Percentiles rank a stretch among this genome's conserved stretches.
These are phyloP conservation scores for Helobdella robusta DNA, from an alignment of 2,888 invertebrate species.

Conservation along the genomic window DNA sequence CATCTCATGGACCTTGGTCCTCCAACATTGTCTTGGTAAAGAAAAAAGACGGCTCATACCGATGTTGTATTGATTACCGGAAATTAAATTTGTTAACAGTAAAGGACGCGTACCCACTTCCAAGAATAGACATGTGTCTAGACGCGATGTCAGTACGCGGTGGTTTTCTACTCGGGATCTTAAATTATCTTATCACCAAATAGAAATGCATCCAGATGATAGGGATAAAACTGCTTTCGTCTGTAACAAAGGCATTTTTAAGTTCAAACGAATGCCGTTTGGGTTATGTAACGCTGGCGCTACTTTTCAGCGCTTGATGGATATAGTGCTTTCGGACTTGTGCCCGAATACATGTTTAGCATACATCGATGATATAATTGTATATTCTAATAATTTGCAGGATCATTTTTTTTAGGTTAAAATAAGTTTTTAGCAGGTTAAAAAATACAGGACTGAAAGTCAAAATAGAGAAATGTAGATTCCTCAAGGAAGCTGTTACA, in stretches of 20 bases:
- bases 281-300: constrained; percentile 16
- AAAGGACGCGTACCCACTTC: constrained; percentile 33
- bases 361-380: constrained; percentile 28
- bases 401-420: constrained; percentile 1
- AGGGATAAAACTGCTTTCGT: constrained; percentile 27
- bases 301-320: constrained; percentile 26
- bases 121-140: constrained; percentile 30
- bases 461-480: constrained; percentile 18
- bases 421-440: neutral
- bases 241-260: constrained; percentile 15
- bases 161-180: constrained; percentile 35
- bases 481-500: constrained; percentile 21
- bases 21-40: constrained; percentile 25
- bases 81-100: constrained; percentile 29
- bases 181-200: constrained; percentile 36
- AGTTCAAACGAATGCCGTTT: constrained; percentile 24
- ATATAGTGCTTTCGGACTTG: constrained; percentile 3
- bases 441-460: constrained; percentile 4
- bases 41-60: too few species aligned
- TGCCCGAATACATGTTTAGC: constrained; percentile 5
- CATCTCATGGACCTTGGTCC: constrained; percentile 20
- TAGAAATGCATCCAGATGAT: constrained; percentile 26
- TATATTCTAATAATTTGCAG: constrained; percentile 14
- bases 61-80: constrained; percentile 33
- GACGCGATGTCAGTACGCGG: constrained; percentile 30